Base-by-base conservation (phyloP, 2,113 vertebrate genomes). In the Bufo gargarizans region DNA sequence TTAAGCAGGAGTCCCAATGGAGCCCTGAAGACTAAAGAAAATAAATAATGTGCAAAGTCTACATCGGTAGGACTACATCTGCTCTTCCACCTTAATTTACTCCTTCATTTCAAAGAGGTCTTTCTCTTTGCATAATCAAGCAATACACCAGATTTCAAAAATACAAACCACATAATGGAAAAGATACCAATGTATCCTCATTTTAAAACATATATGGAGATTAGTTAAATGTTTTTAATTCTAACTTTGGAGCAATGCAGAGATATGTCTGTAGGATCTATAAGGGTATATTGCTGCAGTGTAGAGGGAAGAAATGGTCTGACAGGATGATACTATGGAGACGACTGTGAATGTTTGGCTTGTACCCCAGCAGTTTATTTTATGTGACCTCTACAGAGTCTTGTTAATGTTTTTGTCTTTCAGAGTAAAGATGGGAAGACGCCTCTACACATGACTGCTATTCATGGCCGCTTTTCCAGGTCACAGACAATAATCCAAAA, bases 341-440 rank as follows among this genome's bases (percentile, higher is more conserved):
- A 33, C 33, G 33, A n/a, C 13, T 2, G 11, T 71, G n/a, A n/a
- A 65, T 71, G 67, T 13, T 72, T 72, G 14, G 3, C 43, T 4
- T 47, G 69, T 72, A 16, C 14, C 12, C 11, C 9, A 20, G 3
- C 6, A 65, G 0, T 10, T 11, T 71, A 1, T 71, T 71, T 33
- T 4, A 5, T 71, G n/a, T 71, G 22, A 76, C 4, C 6, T 20
- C 10, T 55, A 22, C 50, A 79, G n/a, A 56, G 12, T 78, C 20
- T 79, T 58, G 14, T 56, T 55, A n/a, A 20, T 20, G 19, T 22
- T 12, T 77, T 78, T 81, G 0, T 53, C 90, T 93, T 87, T 94
- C 49, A 99, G 98, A 99, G 98, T 94, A 99, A 98, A 96, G 98
- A 99, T 92, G 98, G 98, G 12, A 99, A 99, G 93, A 99, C 98